Evolutionary conservation across 2,797 vertebrate genomes (phyloP).

Genomic region (Cossypha niveicapilla): DNA sequence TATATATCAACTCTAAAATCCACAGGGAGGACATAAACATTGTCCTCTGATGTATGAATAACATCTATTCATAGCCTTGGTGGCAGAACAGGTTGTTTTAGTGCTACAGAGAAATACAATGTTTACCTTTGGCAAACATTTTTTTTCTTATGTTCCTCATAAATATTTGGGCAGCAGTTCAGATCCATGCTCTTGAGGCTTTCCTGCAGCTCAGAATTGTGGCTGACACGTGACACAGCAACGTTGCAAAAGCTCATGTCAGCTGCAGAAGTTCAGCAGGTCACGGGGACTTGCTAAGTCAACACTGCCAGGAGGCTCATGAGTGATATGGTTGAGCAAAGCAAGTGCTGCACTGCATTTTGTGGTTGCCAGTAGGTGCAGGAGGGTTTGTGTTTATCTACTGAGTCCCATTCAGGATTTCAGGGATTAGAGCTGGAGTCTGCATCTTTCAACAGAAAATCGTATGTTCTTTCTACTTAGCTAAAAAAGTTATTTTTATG

Average conservation of each 20-base stretch:
- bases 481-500: background rate
- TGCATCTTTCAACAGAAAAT: background rate
- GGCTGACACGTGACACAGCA: background rate
- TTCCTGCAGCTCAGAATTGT: background rate
- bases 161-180: constrained; percentile 11
- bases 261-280: constrained; percentile 29
- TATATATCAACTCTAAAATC: background rate
- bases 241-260: background rate
- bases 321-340: background rate
- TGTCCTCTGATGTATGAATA: background rate
- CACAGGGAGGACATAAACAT: background rate
- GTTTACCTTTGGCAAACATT: background rate
- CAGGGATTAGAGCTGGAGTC: background rate
- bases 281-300: background rate
- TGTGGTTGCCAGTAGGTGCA: background rate
- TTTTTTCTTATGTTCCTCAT: background rate
- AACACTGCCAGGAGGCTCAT: background rate
- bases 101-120: background rate
- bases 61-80: background rate
- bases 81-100: constrained; percentile 11
- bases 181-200: background rate
- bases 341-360: background rate
- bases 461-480: background rate
- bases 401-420: background rate
- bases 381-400: background rate